Base-by-base conservation (phyloP, 2,888 invertebrate genomes). In the Dastarcus helophoroides region DNA sequence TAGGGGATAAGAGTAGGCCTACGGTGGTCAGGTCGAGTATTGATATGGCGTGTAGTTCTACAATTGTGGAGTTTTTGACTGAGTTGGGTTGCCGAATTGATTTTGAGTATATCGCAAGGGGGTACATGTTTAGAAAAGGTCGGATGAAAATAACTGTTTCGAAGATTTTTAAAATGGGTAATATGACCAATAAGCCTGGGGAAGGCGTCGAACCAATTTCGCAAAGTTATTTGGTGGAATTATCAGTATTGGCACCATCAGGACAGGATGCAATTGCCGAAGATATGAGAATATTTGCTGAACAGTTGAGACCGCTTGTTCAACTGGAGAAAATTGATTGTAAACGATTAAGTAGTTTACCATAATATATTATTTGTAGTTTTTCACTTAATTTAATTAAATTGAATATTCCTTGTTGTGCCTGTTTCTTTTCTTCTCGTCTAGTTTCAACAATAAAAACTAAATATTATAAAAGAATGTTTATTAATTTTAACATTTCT, bases 111-210 rank as follows among this genome's bases (percentile, higher is more conserved):
- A 82, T 89, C 44, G 79, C 86, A 1, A 79, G 90, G 62, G 95
- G 79, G 9, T 91, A 84, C 52, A 86, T 94, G 80, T 94, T 94
- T 52, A 73, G 91, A 34, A 95, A 95, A 62, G 95, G 94, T 1
- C 71, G 93, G 36, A 91, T 95, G 89, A 95, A 95, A 62, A 84
- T 94, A 11, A 91, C 90, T 1, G 93, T 95, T 0, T 86, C 91
- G 1, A 94, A 94, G 62, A 81, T 94, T 34, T 89, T 84, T 50
- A 90, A 89, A 71, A 54, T 60, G 50, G 55, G 55, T 22, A 79
- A 80, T 31, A 76, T 77, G 60, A 75, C 76, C 38, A 77, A 76
- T 19, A 80, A 80, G 52, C 67, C 72, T 14, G 65, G 71, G 17
- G 79, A 80, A 41, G 70, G 69, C 45, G 65, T 78, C 22, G 93